Evolutionary conservation across 1,140 invertebrate genomes (phyloP).

Genomic region (Drosophila melanica): DNA sequence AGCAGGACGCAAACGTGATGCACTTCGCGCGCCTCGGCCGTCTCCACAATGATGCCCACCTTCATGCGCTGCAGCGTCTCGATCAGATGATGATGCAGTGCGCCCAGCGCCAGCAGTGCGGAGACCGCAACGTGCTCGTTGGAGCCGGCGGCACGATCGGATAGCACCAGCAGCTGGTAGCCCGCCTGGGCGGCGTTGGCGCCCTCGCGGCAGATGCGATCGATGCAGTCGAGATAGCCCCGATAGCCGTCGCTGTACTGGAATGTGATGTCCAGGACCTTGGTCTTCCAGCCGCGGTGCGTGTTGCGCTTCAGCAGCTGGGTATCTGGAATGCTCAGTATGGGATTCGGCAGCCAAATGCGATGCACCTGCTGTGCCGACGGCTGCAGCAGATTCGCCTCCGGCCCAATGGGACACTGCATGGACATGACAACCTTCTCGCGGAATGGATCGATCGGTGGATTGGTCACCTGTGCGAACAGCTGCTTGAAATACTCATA

Average conservation of each 20-base stretch:
- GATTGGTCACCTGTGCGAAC: constrained; percentile 99
- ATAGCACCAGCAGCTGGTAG: constrained; percentile 95
- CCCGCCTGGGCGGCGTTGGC: constrained; percentile 90
- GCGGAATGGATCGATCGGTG: constrained; percentile 99
- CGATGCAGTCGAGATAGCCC: constrained; percentile 91
- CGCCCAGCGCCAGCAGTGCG: constrained; percentile 93
- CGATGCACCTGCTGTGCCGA: constrained; percentile 95
- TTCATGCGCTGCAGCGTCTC: constrained; percentile 98
- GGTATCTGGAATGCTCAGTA: constrained; percentile 95
- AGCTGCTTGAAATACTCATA: constrained; percentile 99
- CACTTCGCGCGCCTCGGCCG: constrained; percentile 97
- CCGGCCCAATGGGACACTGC: constrained; percentile 95
- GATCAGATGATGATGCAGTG: constrained; percentile 97
- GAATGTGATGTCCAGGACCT: constrained; percentile 96
- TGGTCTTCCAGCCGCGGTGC: constrained; percentile 96
- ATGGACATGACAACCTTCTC: constrained; percentile 99
- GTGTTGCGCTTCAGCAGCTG: constrained; percentile 93
- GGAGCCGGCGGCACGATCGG: constrained; percentile 91
- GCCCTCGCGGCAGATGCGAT: constrained; percentile 92
- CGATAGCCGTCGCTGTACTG: constrained; percentile 88
- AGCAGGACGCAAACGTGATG: constrained; percentile 98
- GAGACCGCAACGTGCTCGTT: constrained; percentile 90
- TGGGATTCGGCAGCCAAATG: constrained; percentile 96
- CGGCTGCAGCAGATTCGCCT: constrained; percentile 97
- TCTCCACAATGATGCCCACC: constrained; percentile 96